Conservation (phyloP, 2,113 vertebrate genomes). For the Alligator mississippiensis region DNA sequence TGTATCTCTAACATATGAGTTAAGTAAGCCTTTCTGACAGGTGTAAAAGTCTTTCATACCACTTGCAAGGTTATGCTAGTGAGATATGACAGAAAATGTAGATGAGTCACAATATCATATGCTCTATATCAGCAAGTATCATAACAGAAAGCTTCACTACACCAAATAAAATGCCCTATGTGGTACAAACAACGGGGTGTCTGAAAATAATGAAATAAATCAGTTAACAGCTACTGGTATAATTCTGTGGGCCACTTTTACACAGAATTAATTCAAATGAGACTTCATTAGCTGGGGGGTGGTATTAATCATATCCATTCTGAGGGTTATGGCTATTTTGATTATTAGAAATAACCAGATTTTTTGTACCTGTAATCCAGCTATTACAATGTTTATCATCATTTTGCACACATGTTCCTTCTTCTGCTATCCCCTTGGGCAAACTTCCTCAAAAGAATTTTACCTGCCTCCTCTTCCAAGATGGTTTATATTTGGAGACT, state of each 20-base stretch:
- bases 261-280: slow-evolving; percentile 37
- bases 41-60: slow-evolving; percentile 65
- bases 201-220: background rate
- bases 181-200: background rate
- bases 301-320: background rate
- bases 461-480: background rate
- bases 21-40: slow-evolving; percentile 75
- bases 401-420: background rate
- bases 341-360: background rate
- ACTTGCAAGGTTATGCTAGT: slow-evolving; percentile 63
- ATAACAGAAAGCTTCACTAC: slow-evolving; percentile 45
- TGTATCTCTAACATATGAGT: slow-evolving; percentile 68
- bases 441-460: accelerated
- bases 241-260: background rate
- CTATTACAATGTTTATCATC: background rate
- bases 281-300: slow-evolving; percentile 24
- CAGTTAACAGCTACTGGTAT: background rate
- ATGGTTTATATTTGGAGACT: slow-evolving; percentile 25
- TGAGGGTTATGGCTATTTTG: background rate
- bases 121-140: slow-evolving; percentile 65
- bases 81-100: slow-evolving; percentile 67
- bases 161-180: slow-evolving; percentile 23
- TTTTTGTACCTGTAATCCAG: background rate
- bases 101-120: slow-evolving; percentile 69
- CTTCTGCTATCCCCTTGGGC: background rate